These are phyloP conservation scores for Microctenopoma stevenorrisi DNA, from an alignment of 2,797 vertebrate genomes.

Conservation along the genomic window DNA sequence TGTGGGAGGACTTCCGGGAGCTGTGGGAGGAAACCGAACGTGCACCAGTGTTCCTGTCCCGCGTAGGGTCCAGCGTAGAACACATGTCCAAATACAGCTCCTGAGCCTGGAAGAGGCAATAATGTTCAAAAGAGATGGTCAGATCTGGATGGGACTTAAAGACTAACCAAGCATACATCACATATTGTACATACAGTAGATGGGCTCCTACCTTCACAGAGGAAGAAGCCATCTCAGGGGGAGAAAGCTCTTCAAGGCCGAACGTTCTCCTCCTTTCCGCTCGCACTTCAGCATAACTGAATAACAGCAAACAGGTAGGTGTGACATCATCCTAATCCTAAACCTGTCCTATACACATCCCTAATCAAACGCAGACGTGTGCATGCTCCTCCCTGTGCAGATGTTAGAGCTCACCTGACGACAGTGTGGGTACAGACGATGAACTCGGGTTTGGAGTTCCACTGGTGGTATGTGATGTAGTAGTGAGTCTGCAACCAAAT, in stretches of 20 bases:
- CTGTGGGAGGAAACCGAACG: slow-evolving; percentile 85
- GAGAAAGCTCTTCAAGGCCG: slow-evolving; percentile 82
- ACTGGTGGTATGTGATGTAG: slow-evolving; percentile 94
- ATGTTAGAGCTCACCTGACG: slow-evolving; percentile 80
- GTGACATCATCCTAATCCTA: background rate
- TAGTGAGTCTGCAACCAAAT: slow-evolving; percentile 92
- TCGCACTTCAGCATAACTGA: slow-evolving; percentile 87
- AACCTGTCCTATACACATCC: background rate
- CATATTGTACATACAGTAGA: background rate
- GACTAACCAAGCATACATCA: background rate
- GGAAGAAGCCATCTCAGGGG: slow-evolving; percentile 78
- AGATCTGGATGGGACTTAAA: slow-evolving; percentile 1
- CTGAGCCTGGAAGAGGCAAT: slow-evolving; percentile 81
- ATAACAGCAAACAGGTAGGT: slow-evolving; percentile 3
- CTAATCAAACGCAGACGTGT: slow-evolving; percentile 3
- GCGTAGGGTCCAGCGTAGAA: slow-evolving; percentile 74
- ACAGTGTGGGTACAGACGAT: slow-evolving; percentile 91
- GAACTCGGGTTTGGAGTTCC: slow-evolving; percentile 94
- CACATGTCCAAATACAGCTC: slow-evolving; percentile 82
- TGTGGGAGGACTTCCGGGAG: slow-evolving; percentile 85
- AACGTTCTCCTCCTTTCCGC: slow-evolving; percentile 84
- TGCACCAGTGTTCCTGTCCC: slow-evolving; percentile 75
- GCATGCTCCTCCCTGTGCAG: background rate
- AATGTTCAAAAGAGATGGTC: background rate
- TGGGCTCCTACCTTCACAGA: slow-evolving; percentile 77